Percentiles rank a stretch among this genome's conserved stretches.
Evolutionary conservation across 1,140 invertebrate genomes (phyloP).

Genomic region (Chlorops oryzae): DNA sequence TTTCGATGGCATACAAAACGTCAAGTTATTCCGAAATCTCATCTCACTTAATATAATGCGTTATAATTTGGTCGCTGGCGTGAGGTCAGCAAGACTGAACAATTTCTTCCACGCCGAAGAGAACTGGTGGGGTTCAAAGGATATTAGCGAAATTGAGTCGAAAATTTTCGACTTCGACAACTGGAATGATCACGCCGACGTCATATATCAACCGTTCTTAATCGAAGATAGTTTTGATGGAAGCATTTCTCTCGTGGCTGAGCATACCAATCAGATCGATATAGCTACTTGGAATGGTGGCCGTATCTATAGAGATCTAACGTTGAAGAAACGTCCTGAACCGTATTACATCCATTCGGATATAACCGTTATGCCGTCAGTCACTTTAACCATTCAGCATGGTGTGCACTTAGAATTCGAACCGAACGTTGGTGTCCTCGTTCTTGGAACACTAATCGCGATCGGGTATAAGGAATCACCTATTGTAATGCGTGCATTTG

Average conservation of each 20-base stretch:
- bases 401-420: slow-evolving; percentile 91
- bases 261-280: slow-evolving; percentile 34
- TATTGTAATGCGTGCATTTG: slow-evolving; percentile 76
- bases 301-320: slow-evolving; percentile 67
- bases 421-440: slow-evolving; percentile 94
- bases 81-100: slow-evolving; percentile 79
- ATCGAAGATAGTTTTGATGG: slow-evolving; percentile 67
- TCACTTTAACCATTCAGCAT: slow-evolving; percentile 77
- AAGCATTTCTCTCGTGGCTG: slow-evolving; percentile 64
- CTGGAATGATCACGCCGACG: slow-evolving; percentile 97
- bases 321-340: slow-evolving; percentile 57
- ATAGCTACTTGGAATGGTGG: slow-evolving; percentile 69
- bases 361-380: slow-evolving; percentile 92
- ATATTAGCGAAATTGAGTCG: slow-evolving; percentile 65
- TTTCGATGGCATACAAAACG: slow-evolving; percentile 90
- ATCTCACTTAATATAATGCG: slow-evolving; percentile 81
- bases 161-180: slow-evolving; percentile 99
- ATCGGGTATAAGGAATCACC: slow-evolving; percentile 70
- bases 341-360: slow-evolving; percentile 86
- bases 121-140: slow-evolving; percentile 92
- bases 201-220: slow-evolving; percentile 82
- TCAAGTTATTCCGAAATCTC: slow-evolving; percentile 84
- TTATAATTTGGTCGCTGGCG: slow-evolving; percentile 90
- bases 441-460: slow-evolving; percentile 85
- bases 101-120: slow-evolving; percentile 81